Conservation (phyloP, 2,888 invertebrate species). For the Eristalis arbustorum region DNA sequence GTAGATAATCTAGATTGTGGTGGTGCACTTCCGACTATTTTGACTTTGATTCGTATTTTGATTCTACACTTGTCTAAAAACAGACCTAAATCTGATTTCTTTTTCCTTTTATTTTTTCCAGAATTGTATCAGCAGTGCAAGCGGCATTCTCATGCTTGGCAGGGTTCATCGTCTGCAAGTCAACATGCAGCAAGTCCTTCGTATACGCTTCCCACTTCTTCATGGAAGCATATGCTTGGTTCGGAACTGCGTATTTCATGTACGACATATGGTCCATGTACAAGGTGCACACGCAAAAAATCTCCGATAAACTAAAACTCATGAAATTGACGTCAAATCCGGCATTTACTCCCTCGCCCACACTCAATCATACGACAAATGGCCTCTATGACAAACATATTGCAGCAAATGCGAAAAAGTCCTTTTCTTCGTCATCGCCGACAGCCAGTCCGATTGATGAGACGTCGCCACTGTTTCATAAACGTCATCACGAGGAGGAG, state of each 20-base stretch:
- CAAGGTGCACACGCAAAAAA: conserved; percentile 83
- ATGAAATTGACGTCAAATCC: conserved; percentile 74
- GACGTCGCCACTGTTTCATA: conserved; percentile 64
- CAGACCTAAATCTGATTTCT: background rate
- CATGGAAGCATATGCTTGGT: conserved; percentile 89
- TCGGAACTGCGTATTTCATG: conserved; percentile 89
- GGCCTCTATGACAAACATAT: conserved; percentile 74
- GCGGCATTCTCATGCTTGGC: conserved; percentile 85
- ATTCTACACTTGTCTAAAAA: background rate
- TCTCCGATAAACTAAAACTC: conserved; percentile 78
- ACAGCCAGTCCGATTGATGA: conserved; percentile 51
- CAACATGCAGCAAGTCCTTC: conserved; percentile 86
- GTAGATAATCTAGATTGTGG: no score
- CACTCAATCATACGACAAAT: conserved; percentile 66
- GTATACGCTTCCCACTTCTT: conserved; percentile 86
- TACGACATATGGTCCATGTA: conserved; percentile 92
- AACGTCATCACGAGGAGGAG: conserved; percentile 74
- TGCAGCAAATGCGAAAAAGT: conserved; percentile 58
- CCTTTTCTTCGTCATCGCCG: conserved; percentile 40
- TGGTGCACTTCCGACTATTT: background rate
- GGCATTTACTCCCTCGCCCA: conserved; percentile 70
- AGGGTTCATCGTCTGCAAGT: conserved; percentile 84
- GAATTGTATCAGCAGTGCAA: conserved; percentile 87
- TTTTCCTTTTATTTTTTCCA: conserved; percentile 76
- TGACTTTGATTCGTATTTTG: no score